Conservation (phyloP, 1,140 invertebrate genomes). For the Brachionus rubens region DNA sequence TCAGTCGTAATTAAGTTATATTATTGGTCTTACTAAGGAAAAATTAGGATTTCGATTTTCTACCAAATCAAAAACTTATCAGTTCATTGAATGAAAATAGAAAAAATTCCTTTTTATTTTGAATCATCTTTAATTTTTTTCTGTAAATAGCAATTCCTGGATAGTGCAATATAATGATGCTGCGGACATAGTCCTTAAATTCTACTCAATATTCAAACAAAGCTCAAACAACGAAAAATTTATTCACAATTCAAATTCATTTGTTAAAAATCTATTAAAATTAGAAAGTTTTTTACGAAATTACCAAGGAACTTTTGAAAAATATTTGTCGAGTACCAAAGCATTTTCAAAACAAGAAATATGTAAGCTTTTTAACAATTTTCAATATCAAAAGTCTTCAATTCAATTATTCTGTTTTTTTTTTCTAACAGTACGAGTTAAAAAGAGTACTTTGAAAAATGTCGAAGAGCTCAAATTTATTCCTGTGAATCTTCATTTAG, state of each 20-base stretch:
- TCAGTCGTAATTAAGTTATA: too few species aligned
- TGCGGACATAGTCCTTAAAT: too few species aligned
- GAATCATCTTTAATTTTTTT: too few species aligned
- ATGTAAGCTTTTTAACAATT: background rate
- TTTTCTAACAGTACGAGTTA: slow-evolving; percentile 6
- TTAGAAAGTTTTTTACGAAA: slow-evolving; percentile 11
- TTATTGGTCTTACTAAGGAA: too few species aligned
- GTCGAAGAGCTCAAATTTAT: slow-evolving; percentile 43
- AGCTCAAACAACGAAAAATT: background rate
- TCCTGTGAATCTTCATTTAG: slow-evolving; percentile 36
- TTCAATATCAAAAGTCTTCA: background rate
- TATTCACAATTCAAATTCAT: background rate
- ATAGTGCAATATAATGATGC: too few species aligned
- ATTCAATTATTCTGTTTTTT: background rate
- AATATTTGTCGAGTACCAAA: slow-evolving; percentile 8
- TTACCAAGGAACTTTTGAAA: slow-evolving; percentile 12
- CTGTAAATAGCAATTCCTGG: too few species aligned
- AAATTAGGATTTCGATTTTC: too few species aligned
- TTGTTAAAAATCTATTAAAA: background rate
- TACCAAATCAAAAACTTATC: too few species aligned
- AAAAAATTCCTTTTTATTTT: too few species aligned
- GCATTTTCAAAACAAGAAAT: background rate
- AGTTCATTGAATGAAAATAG: too few species aligned
- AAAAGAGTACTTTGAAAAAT: slow-evolving; percentile 28
- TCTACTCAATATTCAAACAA: background rate